phyloP scores from a whole-genome alignment of 2,888 invertebrate genomes.

The Drosophila hamatofila region DNA sequence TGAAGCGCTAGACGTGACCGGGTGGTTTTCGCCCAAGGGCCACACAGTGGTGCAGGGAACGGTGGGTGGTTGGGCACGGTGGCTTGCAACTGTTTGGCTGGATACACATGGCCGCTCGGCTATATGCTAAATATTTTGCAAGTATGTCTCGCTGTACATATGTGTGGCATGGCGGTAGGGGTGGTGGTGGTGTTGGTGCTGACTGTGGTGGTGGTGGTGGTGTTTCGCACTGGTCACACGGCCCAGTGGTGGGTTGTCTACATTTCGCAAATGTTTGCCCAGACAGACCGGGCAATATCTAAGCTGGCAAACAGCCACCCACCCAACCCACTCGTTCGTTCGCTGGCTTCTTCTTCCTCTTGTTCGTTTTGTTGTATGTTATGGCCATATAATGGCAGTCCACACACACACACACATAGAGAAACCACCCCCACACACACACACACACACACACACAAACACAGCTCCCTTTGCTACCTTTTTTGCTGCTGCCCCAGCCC shows the following conservation, averaged over 20 bases:
- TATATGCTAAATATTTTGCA: constrained; percentile 62
- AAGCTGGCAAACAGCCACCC: constrained; percentile 27
- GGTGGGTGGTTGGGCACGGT: constrained; percentile 3
- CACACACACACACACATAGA: constrained; percentile 21
- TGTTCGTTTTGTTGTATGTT: constrained; percentile 48
- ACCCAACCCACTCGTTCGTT: constrained; percentile 1
- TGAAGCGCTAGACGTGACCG: constrained; percentile 62
- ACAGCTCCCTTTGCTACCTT: constrained; percentile 46
- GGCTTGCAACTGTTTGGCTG: constrained; percentile 36
- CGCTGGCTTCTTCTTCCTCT: constrained; percentile 13
- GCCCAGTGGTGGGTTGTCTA: constrained; percentile 64
- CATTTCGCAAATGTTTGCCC: constrained; percentile 71
- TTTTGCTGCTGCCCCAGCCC: constrained; percentile 6
- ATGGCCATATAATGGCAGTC: constrained; percentile 63
- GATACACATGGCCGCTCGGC: constrained; percentile 58
- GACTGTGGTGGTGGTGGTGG: constrained; percentile 29
- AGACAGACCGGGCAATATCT: constrained; percentile 38
- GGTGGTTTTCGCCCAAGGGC: constrained; percentile 62
- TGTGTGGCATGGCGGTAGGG: constrained; percentile 9
- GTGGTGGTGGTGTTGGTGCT: constrained; percentile 1
- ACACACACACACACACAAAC: constrained; percentile 19
- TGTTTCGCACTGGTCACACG: constrained; percentile 65
- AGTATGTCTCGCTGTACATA: constrained; percentile 37
- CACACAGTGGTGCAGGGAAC: constrained; percentile 9
- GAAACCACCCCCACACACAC: constrained; percentile 42